Evolutionary conservation across 2,888 invertebrate genomes (phyloP).

Genomic region (Thereva nobilitata): DNA sequence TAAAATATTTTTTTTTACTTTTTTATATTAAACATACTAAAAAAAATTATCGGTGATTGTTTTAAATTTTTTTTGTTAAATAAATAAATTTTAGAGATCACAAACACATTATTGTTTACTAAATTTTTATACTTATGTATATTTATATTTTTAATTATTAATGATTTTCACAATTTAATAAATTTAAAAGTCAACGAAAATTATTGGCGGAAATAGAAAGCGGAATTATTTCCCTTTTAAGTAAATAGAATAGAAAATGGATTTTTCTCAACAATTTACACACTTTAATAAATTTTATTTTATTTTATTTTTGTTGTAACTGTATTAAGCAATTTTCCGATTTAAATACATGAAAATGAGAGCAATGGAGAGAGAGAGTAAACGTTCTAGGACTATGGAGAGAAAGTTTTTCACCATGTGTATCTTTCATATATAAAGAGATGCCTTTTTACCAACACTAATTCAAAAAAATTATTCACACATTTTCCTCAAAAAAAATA

Average conservation of each 20-base stretch:
- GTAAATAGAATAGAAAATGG: constrained; percentile 30
- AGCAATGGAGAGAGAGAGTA: no score
- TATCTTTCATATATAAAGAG: no score
- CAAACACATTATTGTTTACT: constrained; percentile 16
- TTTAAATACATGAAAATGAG: not conserved
- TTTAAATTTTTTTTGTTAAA: constrained; percentile 3
- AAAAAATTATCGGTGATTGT: not conserved
- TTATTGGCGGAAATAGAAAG: no score
- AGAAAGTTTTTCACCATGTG: no score
- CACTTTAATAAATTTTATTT: not conserved
- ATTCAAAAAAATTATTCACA: no score
- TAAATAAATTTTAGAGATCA: constrained; percentile 17
- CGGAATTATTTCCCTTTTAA: not conserved
- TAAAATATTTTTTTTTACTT: not conserved
- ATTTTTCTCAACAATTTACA: constrained; percentile 23
- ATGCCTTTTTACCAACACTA: no score
- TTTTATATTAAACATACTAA: not conserved
- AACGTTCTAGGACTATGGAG: no score
- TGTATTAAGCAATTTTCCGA: constrained; percentile 22
- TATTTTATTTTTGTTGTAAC: constrained; percentile 6
- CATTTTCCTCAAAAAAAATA: no score
- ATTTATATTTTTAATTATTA: no score
- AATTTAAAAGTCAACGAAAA: no score
- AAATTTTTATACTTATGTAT: not conserved
- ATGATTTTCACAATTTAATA: no score